Percentiles rank a stretch among this genome's conserved stretches.
These are phyloP conservation scores for Acleris sparsana DNA, from an alignment of 2,888 invertebrate genomes.

Conservation along the genomic window DNA sequence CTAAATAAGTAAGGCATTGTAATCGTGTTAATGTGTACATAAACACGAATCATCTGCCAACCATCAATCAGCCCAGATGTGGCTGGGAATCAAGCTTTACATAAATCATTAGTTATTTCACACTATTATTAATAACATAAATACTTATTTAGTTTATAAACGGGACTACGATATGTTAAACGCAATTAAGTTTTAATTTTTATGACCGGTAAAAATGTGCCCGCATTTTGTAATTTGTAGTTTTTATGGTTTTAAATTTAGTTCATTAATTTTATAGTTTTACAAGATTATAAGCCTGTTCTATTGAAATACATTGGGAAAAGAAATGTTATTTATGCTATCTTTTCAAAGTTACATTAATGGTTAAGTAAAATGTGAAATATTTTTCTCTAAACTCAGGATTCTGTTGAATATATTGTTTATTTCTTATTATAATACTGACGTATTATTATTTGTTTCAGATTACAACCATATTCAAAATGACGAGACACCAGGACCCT, in stretches of 20 bases:
- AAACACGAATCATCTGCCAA: constrained; percentile 25
- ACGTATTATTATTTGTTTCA: constrained; percentile 51
- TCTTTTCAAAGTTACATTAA: too few relatives aligned
- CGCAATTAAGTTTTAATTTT: constrained; percentile 25
- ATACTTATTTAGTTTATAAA: constrained; percentile 24
- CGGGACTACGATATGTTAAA: constrained; percentile 14
- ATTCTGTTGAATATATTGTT: background rate
- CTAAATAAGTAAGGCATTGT: background rate
- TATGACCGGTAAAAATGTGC: constrained; percentile 13
- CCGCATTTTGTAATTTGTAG: constrained; percentile 32
- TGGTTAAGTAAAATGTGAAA: too few relatives aligned
- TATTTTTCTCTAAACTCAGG: background rate
- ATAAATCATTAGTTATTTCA: constrained; percentile 21
- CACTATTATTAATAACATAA: constrained; percentile 6
- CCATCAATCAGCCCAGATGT: constrained; percentile 34
- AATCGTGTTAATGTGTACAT: constrained; percentile 10
- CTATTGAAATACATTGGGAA: constrained; percentile 27
- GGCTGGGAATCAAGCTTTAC: constrained; percentile 9
- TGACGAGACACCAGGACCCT: constrained; percentile 51
- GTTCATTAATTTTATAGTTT: constrained; percentile 44
- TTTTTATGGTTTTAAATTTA: constrained; percentile 18
- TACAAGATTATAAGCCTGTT: constrained; percentile 36
- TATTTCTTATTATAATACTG: background rate
- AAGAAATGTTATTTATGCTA: too few relatives aligned
- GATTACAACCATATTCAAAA: constrained; percentile 52